phyloP scores from a whole-genome alignment of 2,797 vertebrate genomes.

The Alfaro cultratus region DNA sequence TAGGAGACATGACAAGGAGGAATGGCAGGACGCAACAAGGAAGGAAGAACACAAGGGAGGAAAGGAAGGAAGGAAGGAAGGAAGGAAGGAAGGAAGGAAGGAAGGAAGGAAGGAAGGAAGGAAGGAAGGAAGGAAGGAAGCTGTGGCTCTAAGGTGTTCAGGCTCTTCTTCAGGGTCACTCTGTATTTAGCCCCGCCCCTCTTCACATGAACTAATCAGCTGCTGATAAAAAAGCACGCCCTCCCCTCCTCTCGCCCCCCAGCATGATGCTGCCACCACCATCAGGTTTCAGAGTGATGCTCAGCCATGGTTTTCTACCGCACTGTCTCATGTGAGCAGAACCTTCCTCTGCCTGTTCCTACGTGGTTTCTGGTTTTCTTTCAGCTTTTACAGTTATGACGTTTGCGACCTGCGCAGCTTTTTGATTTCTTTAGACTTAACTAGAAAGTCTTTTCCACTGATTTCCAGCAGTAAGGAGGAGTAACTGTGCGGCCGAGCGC shows the following conservation, averaged over 20 bases:
- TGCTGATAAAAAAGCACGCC: no score
- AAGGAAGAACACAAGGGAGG: neutral
- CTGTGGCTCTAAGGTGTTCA: no score
- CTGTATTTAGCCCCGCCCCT: no score
- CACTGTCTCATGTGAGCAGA: neutral
- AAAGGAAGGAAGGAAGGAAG: no score
- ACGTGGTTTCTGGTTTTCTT: neutral
- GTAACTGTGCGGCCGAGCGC: neutral
- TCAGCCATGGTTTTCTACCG: neutral
- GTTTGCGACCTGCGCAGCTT: neutral
- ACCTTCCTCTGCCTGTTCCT: neutral
- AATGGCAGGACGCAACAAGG: neutral
- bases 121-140: neutral
- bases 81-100: no score
- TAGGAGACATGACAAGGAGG: neutral
- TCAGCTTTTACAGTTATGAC: neutral
- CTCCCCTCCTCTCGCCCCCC: no score
- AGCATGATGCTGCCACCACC: neutral
- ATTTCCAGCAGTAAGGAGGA: neutral
- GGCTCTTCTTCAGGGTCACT: no score
- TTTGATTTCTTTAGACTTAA: neutral
- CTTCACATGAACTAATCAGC: no score
- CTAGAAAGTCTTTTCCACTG: neutral
- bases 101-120: no score
- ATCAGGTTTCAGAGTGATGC: neutral